phyloP scores from a whole-genome alignment of 2,113 vertebrate genomes.

The Potamarius usumacintae region DNA sequence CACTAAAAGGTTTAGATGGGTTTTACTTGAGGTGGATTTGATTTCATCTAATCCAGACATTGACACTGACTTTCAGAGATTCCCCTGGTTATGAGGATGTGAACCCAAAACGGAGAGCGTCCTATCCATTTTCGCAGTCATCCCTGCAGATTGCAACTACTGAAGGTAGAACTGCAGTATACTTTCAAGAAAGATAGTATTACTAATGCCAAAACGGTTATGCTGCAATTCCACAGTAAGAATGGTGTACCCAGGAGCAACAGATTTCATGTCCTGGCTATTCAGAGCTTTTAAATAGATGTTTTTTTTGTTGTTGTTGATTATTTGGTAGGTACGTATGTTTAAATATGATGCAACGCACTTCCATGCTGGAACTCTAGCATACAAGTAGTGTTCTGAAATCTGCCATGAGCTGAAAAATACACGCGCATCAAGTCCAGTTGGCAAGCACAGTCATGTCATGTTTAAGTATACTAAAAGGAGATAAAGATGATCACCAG shows the following conservation, averaged over 20 bases:
- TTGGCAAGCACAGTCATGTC: too few relatives aligned
- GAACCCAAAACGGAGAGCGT: slow-evolving; percentile 88
- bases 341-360: background rate
- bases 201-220: background rate
- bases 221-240: background rate
- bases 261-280: background rate
- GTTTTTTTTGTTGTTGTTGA: too few relatives aligned
- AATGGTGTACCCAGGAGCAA: background rate
- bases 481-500: too few relatives aligned
- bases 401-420: too few relatives aligned
- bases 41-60: slow-evolving; percentile 13
- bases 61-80: slow-evolving; percentile 68
- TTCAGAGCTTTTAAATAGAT: too few relatives aligned
- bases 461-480: too few relatives aligned
- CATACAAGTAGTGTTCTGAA: too few relatives aligned
- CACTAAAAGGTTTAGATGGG: background rate
- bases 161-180: slow-evolving; percentile 75
- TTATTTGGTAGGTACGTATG: too few relatives aligned
- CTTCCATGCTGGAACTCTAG: too few relatives aligned
- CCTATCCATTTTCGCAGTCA: slow-evolving; percentile 87
- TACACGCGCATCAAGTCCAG: too few relatives aligned
- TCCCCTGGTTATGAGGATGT: slow-evolving; percentile 83
- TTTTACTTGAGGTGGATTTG: background rate
- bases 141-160: slow-evolving; percentile 81
- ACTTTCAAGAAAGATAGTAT: background rate